Evolutionary conservation across 2,888 invertebrate species (phyloP).

Genomic region (Acanthococcus lagerstroemiae): DNA sequence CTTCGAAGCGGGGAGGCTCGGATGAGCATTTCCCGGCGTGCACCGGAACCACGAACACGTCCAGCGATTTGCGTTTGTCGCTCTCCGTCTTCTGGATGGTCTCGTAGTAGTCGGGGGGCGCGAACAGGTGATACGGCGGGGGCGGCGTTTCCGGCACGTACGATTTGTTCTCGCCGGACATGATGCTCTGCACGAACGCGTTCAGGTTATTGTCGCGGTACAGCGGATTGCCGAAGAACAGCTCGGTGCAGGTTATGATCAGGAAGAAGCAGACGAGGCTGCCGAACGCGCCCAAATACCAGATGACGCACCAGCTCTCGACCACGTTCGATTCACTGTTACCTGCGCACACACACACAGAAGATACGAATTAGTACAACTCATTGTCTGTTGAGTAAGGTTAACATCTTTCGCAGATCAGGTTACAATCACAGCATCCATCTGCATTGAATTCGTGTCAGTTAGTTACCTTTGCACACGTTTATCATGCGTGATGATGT

Average conservation of each 20-base stretch:
- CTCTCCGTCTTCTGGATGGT: slow-evolving; percentile 37
- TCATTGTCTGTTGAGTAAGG: too few relatives aligned
- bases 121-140: slow-evolving; percentile 49
- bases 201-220: slow-evolving; percentile 38
- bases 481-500: too few relatives aligned
- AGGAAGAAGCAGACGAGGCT: slow-evolving; percentile 49
- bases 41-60: slow-evolving; percentile 34
- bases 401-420: too few relatives aligned
- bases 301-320: slow-evolving; percentile 49
- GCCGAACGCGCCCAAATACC: slow-evolving; percentile 51
- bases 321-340: slow-evolving; percentile 39
- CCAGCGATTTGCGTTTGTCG: slow-evolving; percentile 24
- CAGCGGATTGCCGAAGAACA: slow-evolving; percentile 44
- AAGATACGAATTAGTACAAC: too few relatives aligned
- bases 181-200: slow-evolving; percentile 34
- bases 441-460: too few relatives aligned
- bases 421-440: too few relatives aligned
- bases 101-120: slow-evolving; percentile 49
- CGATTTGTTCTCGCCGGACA: slow-evolving; percentile 30
- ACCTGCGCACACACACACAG: too few relatives aligned
- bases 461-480: too few relatives aligned
- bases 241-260: slow-evolving; percentile 49
- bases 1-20: not conserved
- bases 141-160: slow-evolving; percentile 42
- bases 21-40: slow-evolving; percentile 12